phyloP scores from a whole-genome alignment of 2,797 vertebrate species.

The Scyliorhinus canicula region DNA sequence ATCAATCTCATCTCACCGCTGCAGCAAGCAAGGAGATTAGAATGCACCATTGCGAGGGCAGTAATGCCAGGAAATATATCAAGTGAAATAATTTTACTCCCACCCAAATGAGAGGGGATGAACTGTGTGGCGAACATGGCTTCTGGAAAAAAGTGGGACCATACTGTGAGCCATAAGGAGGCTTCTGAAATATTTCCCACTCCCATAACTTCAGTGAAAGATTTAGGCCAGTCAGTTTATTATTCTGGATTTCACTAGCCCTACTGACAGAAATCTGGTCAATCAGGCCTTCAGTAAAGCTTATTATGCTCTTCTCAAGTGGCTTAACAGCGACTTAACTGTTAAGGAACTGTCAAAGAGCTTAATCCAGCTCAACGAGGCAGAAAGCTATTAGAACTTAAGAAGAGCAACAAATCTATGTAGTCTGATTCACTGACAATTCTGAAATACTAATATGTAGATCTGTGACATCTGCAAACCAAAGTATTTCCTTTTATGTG shows the following conservation, averaged over 20 bases:
- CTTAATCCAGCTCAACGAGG: neutral
- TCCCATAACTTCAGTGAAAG: neutral
- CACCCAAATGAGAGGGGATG: neutral
- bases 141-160: neutral
- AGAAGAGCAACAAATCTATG: constrained; percentile 24
- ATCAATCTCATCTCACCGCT: neutral
- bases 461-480: neutral
- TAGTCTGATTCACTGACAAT: neutral
- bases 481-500: neutral
- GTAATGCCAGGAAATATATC: neutral
- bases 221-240: neutral
- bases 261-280: neutral
- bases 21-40: neutral
- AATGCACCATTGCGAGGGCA: neutral
- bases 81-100: neutral
- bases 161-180: too few species aligned
- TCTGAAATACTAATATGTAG: neutral
- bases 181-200: neutral
- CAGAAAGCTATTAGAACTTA: neutral
- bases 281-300: neutral
- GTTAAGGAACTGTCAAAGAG: neutral
- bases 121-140: neutral
- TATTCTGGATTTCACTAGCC: neutral
- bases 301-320: neutral
- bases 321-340: neutral